Base-by-base conservation (phyloP, 2,888 invertebrate genomes). In the Leptogaster cylindrica region DNA sequence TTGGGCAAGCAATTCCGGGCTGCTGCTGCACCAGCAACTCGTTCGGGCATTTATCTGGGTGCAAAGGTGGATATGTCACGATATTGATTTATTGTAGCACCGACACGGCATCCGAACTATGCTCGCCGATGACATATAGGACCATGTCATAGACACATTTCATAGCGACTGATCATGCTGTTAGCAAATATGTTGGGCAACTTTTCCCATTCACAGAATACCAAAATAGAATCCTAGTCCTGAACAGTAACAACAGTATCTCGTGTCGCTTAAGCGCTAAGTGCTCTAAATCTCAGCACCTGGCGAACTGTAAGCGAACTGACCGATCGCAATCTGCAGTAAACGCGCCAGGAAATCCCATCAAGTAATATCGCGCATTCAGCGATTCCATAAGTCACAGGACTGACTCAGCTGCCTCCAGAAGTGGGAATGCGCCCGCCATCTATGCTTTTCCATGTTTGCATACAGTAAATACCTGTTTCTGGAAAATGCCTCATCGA, bases 61-160 rank as follows among this genome's bases (percentile, higher is more conserved):
- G 14, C 14, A 58, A 41, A 58, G 58, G 41, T 31, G 58, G 39
- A 41, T 23, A 58, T 41, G 39, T 41, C 58, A 58, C 58, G 58
- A 39, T 58, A n/a, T 27, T 58, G 58, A 58, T 58, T 58, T 61
- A 41, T 27, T 31, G 31, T 18, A 4, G 2, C 14, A 31, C 23
- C 31, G 10, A 3, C 10, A 12, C 44, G 18, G 25, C 23, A 58
- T 39, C 23, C 23, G 25, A 12, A 14, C 55, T 36, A n/a, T 18
- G 23, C 23, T 5, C 23, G 20, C 2, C 8, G 55, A 31, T 4
- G 36, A 20, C 46, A 23, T 48, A 1, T 23, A 3, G n/a, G 36
- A 41, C 14, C 3, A 14, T 12, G 18, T 41, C 3, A 41, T n/a
- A 5, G 3, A 18, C 41, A 16, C 10, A 55, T 55, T 39, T 55